Conservation (phyloP, 2,888 invertebrate species). For the Lasioglossum lativentre region DNA sequence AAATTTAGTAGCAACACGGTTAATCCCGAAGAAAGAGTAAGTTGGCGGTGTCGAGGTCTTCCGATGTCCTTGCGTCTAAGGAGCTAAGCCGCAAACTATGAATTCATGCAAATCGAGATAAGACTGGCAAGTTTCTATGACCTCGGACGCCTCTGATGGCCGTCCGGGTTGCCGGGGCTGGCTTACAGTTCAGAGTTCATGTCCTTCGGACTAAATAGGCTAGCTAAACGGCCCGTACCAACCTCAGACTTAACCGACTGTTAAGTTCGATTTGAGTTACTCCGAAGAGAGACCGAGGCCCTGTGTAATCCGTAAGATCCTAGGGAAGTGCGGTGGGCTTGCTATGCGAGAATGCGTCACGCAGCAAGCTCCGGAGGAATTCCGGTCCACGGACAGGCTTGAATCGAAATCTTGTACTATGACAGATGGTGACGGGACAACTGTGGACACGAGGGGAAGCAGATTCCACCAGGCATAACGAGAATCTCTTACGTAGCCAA, state of each 20-base stretch:
- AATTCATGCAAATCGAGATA: conserved; percentile 84
- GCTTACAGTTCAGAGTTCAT: conserved; percentile 72
- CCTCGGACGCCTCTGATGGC: conserved; percentile 58
- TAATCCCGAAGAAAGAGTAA: conserved; percentile 44
- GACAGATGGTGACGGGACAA: conserved; percentile 38
- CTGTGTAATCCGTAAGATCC: conserved; percentile 64
- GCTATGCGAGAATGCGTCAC: conserved; percentile 38
- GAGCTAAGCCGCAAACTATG: conserved; percentile 81
- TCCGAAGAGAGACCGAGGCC: conserved; percentile 64
- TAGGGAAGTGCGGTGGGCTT: conserved; percentile 47
- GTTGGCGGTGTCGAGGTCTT: conserved; percentile 59
- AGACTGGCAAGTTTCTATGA: conserved; percentile 80
- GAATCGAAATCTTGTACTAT: conserved; percentile 56
- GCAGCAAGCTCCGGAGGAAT: conserved; percentile 51
- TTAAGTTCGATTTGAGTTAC: conserved; percentile 80
- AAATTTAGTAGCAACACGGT: conserved; percentile 14
- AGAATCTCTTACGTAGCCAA: conserved; percentile 49
- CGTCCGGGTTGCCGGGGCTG: conserved; percentile 63
- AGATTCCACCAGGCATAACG: conserved; percentile 43
- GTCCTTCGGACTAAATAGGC: conserved; percentile 63
- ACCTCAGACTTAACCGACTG: conserved; percentile 78
- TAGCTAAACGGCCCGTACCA: conserved; percentile 68
- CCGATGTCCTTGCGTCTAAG: conserved; percentile 75
- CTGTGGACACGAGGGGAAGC: conserved; percentile 16
- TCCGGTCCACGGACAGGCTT: conserved; percentile 20